Base-by-base conservation (phyloP, 1,140 invertebrate genomes). In the Pectinophora gossypiella region DNA sequence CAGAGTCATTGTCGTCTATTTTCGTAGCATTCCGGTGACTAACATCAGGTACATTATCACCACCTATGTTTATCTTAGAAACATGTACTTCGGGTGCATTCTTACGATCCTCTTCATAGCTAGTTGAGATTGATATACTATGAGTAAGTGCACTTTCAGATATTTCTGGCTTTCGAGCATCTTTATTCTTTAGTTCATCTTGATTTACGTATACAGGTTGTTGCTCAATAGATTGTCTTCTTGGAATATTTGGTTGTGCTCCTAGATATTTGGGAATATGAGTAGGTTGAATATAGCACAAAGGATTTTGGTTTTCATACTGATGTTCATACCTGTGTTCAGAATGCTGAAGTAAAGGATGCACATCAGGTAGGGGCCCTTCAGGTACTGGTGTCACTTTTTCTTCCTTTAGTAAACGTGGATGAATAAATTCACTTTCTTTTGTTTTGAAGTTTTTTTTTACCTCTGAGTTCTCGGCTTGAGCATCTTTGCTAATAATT, bases 261-360 rank as follows among this genome's bases (percentile, higher is more conserved):
- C 91, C 90, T 54, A 92, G 83, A 69, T 92, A 91, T 61, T 92
- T 91, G 19, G 89, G 90, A 55, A 90, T 87, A 64, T 92, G 92
- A 1, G 91, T 91, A 13, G 91, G 91, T 64, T 92, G 90, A 18
- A 92, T 85, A 45, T 92, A 91, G 59, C 92, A 92, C 23, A 92
- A 88, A 7, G 90, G 84, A 59, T 88, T 89, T 40, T 90, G 89
- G 55, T 90, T 87, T 67, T 88, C 82, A 64, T 89, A 89, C 51
- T 90, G 88, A 43, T 89, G 90, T 62, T 95, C 93, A 65, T 92
- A 94, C 58, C 93, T 90, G 64, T 94, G 92, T 64, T 94, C 92
- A 0, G 93, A 94, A 79, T 95, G 93, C 72, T 94, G 94, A 3
- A 93, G 67, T 16, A 94, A 77, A 10, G 92, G 92, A 85, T 94